A percentile compares a stretch with the other conserved stretches of the same genome.
Evolutionary conservation across 2,888 invertebrate species (phyloP).

Genomic region (Catocala sponsa): DNA sequence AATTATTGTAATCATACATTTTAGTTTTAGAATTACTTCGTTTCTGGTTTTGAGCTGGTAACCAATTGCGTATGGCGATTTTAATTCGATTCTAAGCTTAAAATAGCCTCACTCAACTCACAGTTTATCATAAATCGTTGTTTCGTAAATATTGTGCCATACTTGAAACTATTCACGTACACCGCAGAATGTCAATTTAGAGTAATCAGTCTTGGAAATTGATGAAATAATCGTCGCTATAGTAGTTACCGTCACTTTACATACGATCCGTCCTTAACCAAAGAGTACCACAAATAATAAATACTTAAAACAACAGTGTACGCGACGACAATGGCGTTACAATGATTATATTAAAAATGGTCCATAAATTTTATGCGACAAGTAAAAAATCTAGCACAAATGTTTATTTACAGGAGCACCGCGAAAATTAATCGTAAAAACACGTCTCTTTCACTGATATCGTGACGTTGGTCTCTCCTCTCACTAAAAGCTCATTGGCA

Average conservation of each 20-base stretch:
- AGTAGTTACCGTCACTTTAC: slow-evolving; percentile 51
- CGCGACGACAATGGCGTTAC: slow-evolving; percentile 46
- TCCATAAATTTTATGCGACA: slow-evolving; percentile 83
- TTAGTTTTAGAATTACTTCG: not conserved
- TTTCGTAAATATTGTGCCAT: slow-evolving; percentile 2
- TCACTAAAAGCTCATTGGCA: slow-evolving; percentile 85
- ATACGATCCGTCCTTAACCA: slow-evolving; percentile 55
- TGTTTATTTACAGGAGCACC: slow-evolving; percentile 86
- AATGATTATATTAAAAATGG: slow-evolving; percentile 68
- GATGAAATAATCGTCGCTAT: slow-evolving; percentile 69
- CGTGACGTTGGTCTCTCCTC: slow-evolving; percentile 54
- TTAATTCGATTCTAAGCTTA: not conserved
- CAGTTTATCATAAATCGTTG: slow-evolving; percentile 1
- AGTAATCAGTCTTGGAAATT: slow-evolving; percentile 85
- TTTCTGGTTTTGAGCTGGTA: not conserved
- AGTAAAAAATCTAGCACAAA: slow-evolving; percentile 87
- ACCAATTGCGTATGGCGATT: not conserved
- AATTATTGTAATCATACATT: not conserved
- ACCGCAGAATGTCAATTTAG: slow-evolving; percentile 74
- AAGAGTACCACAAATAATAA: slow-evolving; percentile 75
- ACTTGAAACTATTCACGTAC: slow-evolving; percentile 36
- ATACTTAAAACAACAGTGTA: slow-evolving; percentile 75
- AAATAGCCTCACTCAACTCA: slow-evolving; percentile 3
- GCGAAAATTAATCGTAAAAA: slow-evolving; percentile 68
- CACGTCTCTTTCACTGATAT: slow-evolving; percentile 56